Evolutionary conservation across 2,113 vertebrate genomes (phyloP).

Genomic region (Ammodytes marinus): DNA sequence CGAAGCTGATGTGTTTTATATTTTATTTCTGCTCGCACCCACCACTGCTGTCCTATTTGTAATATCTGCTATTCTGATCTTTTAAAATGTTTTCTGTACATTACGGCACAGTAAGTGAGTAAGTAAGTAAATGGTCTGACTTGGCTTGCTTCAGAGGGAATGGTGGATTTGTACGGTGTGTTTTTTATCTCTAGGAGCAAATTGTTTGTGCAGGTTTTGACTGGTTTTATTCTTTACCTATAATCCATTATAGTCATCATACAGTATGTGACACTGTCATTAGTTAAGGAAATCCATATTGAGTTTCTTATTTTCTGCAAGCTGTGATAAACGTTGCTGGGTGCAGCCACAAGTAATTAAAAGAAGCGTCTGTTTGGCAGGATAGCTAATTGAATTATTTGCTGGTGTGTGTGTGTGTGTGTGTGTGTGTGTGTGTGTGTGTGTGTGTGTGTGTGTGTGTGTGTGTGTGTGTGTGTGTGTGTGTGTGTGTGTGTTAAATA

Average conservation of each 20-base stretch:
- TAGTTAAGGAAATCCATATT: conserved; percentile 63
- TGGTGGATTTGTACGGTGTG: conserved; percentile 8
- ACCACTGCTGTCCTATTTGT: conserved; percentile 32
- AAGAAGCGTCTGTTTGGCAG: conserved; percentile 70
- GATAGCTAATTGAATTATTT: conserved; percentile 82
- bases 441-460: conserved; percentile 29
- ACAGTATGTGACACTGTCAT: conserved; percentile 49
- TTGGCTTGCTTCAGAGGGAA: conserved; percentile 5
- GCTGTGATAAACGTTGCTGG: conserved; percentile 55
- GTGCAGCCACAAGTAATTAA: conserved; percentile 76
- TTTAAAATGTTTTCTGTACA: conserved; percentile 11
- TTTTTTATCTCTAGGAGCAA: conserved; percentile 37
- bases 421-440: conserved; percentile 1
- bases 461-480: not conserved
- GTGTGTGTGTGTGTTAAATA: conserved; percentile 51
- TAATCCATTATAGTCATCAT: conserved; percentile 31
- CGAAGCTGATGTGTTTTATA: conserved; percentile 22
- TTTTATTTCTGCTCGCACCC: conserved; percentile 22
- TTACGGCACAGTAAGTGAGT: conserved; percentile 13
- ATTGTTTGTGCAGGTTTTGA: conserved; percentile 37
- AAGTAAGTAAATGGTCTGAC: not conserved
- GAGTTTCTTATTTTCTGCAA: conserved; percentile 61
- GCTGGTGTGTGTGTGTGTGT: conserved; percentile 12
- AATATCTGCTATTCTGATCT: conserved; percentile 30
- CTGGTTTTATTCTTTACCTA: conserved; percentile 6